These are phyloP conservation scores for Dicycla oo DNA, from an alignment of 2,888 invertebrate genomes.

Conservation along the genomic window DNA sequence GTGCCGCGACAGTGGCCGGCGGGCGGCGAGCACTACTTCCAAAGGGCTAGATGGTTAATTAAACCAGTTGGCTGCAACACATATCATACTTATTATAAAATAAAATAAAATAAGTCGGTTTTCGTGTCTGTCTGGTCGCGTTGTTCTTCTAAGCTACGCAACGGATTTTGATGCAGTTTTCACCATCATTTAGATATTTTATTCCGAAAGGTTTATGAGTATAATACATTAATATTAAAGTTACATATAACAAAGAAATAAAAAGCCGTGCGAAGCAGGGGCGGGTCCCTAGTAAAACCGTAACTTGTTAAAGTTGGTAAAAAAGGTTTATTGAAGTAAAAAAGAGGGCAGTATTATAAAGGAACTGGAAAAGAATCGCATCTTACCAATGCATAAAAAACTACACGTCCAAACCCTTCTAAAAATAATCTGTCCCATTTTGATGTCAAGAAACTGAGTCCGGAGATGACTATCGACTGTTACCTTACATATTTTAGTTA, in stretches of 20 bases:
- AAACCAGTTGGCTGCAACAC: too few relatives aligned
- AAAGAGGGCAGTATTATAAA: background rate
- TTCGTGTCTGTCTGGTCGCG: background rate
- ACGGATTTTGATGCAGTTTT: background rate
- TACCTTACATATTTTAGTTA: background rate
- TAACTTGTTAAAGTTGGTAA: background rate
- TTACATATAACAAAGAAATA: too few relatives aligned
- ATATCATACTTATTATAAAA: too few relatives aligned
- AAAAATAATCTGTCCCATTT: conserved; percentile 22
- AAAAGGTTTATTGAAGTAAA: conserved; percentile 1
- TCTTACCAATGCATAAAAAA: conserved; percentile 28
- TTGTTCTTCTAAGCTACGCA: background rate
- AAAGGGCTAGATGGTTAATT: too few relatives aligned
- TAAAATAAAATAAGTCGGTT: too few relatives aligned
- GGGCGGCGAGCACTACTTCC: too few relatives aligned
- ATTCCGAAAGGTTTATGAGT: background rate
- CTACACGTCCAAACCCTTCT: conserved; percentile 7
- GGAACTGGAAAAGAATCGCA: conserved; percentile 5
- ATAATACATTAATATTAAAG: background rate
- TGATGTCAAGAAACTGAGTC: background rate
- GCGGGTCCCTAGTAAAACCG: background rate
- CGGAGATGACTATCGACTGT: background rate
- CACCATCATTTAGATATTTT: background rate
- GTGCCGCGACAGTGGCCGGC: too few relatives aligned
- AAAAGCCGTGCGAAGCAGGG: background rate